Percentiles rank a stretch among this genome's conserved stretches.
Conservation (phyloP, 35 echinoderm and acorn worm genomes). For the Heliocidaris tuberculata region DNA sequence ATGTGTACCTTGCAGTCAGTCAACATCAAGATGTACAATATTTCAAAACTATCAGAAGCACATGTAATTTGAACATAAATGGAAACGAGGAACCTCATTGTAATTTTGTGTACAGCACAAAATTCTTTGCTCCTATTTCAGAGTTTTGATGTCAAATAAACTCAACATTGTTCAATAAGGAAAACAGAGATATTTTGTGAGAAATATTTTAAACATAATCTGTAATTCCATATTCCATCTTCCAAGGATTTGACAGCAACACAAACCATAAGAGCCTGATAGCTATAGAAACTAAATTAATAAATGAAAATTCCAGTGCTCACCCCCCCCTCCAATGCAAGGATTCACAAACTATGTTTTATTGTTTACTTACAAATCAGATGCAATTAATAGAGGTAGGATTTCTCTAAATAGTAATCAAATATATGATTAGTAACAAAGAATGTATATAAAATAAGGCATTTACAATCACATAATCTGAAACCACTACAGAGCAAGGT, state of each 20-base stretch:
- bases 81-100: not conserved
- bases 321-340: too few relatives aligned
- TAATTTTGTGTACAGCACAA: not conserved
- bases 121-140: not conserved
- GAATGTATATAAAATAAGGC: not conserved
- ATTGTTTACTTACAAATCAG: not conserved
- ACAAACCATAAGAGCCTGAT: not conserved
- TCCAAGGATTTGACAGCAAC: not conserved
- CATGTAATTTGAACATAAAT: not conserved
- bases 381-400: constrained; percentile 17
- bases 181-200: not conserved
- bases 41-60: not conserved
- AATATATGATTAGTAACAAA: not conserved
- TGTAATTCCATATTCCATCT: not conserved
- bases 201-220: not conserved
- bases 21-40: too few relatives aligned
- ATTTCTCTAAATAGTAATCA: not conserved
- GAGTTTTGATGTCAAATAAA: not conserved
- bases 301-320: too few relatives aligned
- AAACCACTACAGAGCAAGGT: not conserved
- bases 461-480: not conserved
- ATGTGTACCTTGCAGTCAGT: too few relatives aligned
- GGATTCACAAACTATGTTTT: too few relatives aligned
- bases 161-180: not conserved
- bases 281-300: not conserved